Base-by-base conservation (phyloP, 2,113 vertebrate genomes). In the Salminus brasiliensis region DNA sequence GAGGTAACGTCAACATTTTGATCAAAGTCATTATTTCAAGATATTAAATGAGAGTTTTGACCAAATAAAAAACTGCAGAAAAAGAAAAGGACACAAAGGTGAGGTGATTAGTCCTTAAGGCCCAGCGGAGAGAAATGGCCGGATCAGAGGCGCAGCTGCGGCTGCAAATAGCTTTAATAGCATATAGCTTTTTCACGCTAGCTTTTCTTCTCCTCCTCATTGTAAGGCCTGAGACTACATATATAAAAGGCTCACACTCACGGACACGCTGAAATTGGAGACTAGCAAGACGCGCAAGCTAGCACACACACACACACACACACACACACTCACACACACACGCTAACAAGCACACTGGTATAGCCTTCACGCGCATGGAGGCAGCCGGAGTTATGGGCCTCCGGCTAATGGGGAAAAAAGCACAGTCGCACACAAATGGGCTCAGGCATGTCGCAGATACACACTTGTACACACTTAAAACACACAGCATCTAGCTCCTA, bases 161-260 rank as follows among this genome's bases (percentile, higher is more conserved):
- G 73, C 62, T 72, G 47, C 32, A 21, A 27, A 21, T 15, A 16
- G 77, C 89, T 90, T n/a, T 89, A 87, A 90, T 89, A 84, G 85
- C 86, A 87, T 49, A 34, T 27, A 18, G 29, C 63, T 55, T 32
- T 74, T 2, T 1, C 62, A 45, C 29, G 34, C 72, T 30, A 4
- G 59, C 65, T 30, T 34, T 43, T 18, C 53, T 80, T 13, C 43
- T 45, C 52, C 34, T 77, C 49, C 76, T 76, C 72, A 59, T 72
- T 57, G 68, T 84, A 30, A 82, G 75, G 67, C 80, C 72, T 83
- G 70, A 73, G 60, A 72, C 41, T 80, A 86, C 76, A 72, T 30
- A 16, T 39, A 67, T 67, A 81, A 87, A 86, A 69, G 83, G 81
- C 66, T 77, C 52, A 29, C 67, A 11, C 67, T 43, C 29, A 80